A percentile compares a stretch with the other conserved stretches of the same genome.
phyloP scores from a whole-genome alignment of 2,797 vertebrate species.

The Pipistrellus pipistrellus region DNA sequence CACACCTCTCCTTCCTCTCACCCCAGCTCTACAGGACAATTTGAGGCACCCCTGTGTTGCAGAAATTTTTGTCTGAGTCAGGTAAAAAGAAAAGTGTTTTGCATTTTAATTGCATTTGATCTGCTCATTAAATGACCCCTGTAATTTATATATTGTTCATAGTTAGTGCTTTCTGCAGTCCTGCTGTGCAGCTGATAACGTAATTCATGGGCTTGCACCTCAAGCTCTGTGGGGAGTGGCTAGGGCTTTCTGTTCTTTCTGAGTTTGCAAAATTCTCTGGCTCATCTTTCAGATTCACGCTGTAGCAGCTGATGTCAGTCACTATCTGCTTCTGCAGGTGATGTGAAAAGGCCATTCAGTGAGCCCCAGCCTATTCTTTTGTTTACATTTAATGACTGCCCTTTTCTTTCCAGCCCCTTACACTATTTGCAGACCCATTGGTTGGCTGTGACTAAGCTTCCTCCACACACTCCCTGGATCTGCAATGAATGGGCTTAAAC shows the following conservation, averaged over 20 bases:
- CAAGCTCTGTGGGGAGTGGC: constrained; percentile 22
- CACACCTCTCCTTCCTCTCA: neutral
- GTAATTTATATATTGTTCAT: constrained; percentile 89
- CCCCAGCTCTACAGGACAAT: constrained; percentile 79
- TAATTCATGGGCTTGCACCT: constrained; percentile 81
- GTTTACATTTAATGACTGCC: constrained; percentile 63
- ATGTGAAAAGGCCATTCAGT: neutral
- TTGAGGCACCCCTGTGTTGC: constrained; percentile 76
- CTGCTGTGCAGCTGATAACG: constrained; percentile 89
- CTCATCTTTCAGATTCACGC: constrained; percentile 45
- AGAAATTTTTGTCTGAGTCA: constrained; percentile 79
- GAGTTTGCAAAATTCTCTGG: constrained; percentile 68
- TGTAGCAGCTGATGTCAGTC: constrained; percentile 53
- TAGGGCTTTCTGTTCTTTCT: constrained; percentile 53
- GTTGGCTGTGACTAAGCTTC: neutral
- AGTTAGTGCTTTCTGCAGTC: constrained; percentile 86
- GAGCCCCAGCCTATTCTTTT: constrained; percentile 51
- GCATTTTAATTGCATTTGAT: constrained; percentile 87
- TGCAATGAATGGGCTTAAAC: constrained; percentile 45
- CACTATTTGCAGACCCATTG: neutral
- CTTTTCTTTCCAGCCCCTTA: constrained; percentile 5
- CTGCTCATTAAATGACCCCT: constrained; percentile 85
- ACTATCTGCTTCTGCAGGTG: constrained; percentile 67
- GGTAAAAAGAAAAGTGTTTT: constrained; percentile 85
- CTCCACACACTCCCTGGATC: neutral